A percentile compares a stretch with the other conserved stretches of the same genome.
These are phyloP conservation scores for Andrena flavipes DNA, from an alignment of 2,888 invertebrate genomes.

Conservation along the genomic window DNA sequence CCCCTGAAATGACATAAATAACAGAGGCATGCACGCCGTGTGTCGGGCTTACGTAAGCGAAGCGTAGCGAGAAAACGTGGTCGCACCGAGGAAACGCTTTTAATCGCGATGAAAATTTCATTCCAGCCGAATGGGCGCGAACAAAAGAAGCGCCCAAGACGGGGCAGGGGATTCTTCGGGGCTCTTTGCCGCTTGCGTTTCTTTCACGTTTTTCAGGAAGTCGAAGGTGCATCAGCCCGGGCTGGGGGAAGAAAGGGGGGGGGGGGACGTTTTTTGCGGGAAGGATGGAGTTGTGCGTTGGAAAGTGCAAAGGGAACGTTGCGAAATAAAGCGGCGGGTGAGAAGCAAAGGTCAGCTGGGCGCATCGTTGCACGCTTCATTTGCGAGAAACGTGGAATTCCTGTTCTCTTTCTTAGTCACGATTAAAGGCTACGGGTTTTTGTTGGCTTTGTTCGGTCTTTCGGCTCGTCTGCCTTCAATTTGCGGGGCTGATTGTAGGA, in stretches of 20 bases:
- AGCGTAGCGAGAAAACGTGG: constrained; percentile 12
- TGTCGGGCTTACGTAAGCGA: constrained; percentile 73
- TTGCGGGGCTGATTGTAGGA: not conserved
- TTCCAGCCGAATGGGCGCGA: too few species aligned
- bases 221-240: too few species aligned
- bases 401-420: constrained; percentile 20
- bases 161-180: too few species aligned
- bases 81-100: constrained; percentile 1
- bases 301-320: constrained; percentile 40
- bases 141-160: not conserved
- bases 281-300: constrained; percentile 11
- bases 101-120: not conserved
- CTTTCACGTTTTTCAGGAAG: too few species aligned
- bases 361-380: constrained; percentile 42
- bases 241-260: too few species aligned
- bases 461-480: not conserved
- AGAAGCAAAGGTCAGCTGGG: constrained; percentile 45
- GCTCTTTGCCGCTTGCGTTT: too few species aligned
- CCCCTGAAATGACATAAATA: constrained; percentile 84
- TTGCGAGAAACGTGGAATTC: constrained; percentile 35
- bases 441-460: not conserved
- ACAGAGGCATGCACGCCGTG: constrained; percentile 70
- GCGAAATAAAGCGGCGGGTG: constrained; percentile 29
- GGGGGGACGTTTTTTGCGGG: constrained; percentile 3
- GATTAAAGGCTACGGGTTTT: constrained; percentile 25